Evolutionary conservation across 2,113 vertebrate species (phyloP), one percentile per base, ranked within the genome.

Genomic region (Bos javanicus): DNA sequence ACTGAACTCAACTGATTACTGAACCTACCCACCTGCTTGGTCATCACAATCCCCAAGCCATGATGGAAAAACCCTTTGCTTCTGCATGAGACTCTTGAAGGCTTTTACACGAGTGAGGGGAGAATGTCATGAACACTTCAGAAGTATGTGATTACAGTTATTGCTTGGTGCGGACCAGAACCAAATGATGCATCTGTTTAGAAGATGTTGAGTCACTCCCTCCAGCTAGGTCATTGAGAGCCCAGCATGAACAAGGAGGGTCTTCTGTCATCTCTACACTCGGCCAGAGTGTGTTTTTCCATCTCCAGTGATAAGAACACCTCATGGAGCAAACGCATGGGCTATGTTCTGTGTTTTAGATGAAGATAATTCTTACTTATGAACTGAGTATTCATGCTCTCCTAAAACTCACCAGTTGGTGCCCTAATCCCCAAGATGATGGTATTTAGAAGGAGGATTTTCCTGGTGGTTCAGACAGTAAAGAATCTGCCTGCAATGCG

Each of bases 91-190:
- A 23, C 6, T n/a, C 62, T 83, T 83, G 4, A 46, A 52, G n/a
- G 4, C 30, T 85, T 91, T 97, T 43, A 76, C 14, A 36, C 11
- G 3, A 67, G 4, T 9, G 25, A 87, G 3, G 26, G 30, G 36
- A 89, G 26, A 83, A 90, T 6, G n/a, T 83, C 78, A 26, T 5
- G 23, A 71, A 46, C n/a, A 14, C 21, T 39, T 81, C 85, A 12
- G 13, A 59, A 92, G 33, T 43, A 89, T 52, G 89, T 86, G 74
- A 94, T 96, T 90, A 94, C 88, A 78, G n/a, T 25, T 14, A 81
- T 6, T 36, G 21, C 23, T 95, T 83, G 4, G 0, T 0, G 0
- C 87, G 12, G 50, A 56, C 43, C 0, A 0, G 11, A 57, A 26
- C 95, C 43, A 82, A 6, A 33, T n/a, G 89, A 52, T 0, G 21